phyloP scores from a whole-genome alignment of 2,113 vertebrate genomes.

The Muntiacus reevesi region DNA sequence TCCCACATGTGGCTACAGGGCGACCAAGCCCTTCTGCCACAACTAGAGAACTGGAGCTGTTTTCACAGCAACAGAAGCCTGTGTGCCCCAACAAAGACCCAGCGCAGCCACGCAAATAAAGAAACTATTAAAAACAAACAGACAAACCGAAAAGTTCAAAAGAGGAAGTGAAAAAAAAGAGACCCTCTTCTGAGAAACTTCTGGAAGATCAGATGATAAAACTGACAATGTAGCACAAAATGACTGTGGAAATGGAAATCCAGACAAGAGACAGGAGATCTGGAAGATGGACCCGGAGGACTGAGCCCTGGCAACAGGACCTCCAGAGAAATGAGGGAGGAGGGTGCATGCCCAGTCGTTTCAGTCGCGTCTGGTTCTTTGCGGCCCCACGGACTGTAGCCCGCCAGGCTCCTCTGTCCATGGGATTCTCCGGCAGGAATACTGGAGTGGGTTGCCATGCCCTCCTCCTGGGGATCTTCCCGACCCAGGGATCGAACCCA shows the following conservation, averaged over 20 bases:
- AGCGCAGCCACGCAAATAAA: not conserved
- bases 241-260: not conserved
- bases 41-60: not conserved
- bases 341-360: accelerated
- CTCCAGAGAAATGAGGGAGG: not conserved
- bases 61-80: not conserved
- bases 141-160: not conserved
- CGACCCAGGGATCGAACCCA: not conserved
- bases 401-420: not conserved
- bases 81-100: not conserved
- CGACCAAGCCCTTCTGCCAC: not conserved
- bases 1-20: not conserved
- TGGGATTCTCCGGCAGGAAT: not conserved
- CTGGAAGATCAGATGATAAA: not conserved
- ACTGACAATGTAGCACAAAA: not conserved
- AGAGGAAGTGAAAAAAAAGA: not conserved
- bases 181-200: not conserved
- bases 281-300: not conserved
- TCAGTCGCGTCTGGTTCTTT: not conserved
- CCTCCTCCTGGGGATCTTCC: not conserved
- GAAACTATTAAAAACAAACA: not conserved
- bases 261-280: not conserved
- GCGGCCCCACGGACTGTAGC: not conserved
- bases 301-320: no score
- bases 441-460: not conserved